Evolutionary conservation across 2,888 invertebrate genomes (phyloP).

Genomic region (Cepaea hortensis): DNA sequence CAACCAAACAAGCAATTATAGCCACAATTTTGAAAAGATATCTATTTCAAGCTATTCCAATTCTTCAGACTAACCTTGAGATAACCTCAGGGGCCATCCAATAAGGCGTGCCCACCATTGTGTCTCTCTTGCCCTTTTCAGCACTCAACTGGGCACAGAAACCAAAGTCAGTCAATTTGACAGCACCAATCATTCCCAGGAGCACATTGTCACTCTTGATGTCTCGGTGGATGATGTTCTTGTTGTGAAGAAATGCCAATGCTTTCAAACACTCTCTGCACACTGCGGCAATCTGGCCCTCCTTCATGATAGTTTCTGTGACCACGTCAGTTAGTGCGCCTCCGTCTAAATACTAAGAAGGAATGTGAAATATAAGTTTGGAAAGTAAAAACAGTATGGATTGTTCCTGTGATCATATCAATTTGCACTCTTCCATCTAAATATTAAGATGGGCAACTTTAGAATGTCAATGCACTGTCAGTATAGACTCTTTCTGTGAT

Average conservation of each 20-base stretch:
- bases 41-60: no score
- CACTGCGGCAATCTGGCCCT: constrained; percentile 96
- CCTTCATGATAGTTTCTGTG: constrained; percentile 96
- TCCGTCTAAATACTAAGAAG: constrained; percentile 81
- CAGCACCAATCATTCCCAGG: constrained; percentile 90
- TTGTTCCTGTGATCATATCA: constrained; percentile 89
- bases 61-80: constrained; percentile 67
- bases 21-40: no score
- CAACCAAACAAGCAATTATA: no score
- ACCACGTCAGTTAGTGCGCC: constrained; percentile 98
- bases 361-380: no score
- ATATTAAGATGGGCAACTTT: constrained; percentile 75
- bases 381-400: no score
- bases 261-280: constrained; percentile 92
- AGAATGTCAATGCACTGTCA: no score
- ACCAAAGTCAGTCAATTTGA: constrained; percentile 88
- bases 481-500: constrained; percentile 82
- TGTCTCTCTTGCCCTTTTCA: constrained; percentile 89
- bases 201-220: constrained; percentile 98
- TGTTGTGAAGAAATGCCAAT: constrained; percentile 91
- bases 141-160: constrained; percentile 97
- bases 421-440: constrained; percentile 92
- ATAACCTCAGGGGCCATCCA: constrained; percentile 96
- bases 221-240: constrained; percentile 83
- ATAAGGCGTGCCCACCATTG: constrained; percentile 98